Base-by-base conservation (phyloP, 2,888 invertebrate genomes). In the Cephalotes varians region DNA sequence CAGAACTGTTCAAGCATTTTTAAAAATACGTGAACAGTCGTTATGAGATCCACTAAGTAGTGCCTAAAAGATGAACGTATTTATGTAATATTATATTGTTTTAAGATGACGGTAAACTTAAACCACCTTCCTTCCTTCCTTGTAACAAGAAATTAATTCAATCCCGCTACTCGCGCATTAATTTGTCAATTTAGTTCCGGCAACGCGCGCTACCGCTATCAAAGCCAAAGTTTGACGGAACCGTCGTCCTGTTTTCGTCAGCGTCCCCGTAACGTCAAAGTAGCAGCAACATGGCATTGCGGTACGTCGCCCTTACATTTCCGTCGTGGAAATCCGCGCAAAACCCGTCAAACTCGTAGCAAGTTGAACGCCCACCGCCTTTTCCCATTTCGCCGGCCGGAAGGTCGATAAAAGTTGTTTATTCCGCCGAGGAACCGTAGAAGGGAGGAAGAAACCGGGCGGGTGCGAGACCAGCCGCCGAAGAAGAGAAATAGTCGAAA, bases 21-120 rank as follows among this genome's bases (percentile, higher is more conserved):
- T 83, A 99, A 94, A 94, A 98, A 99, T 84, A 98, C 95, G 94
- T 99, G 98, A 58, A 97, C 97, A 0, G 98, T 98, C 94, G 98
- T 98, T 9, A 99, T 95, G 79, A 99, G 95, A 95, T 99, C 99
- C 87, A 97, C 96, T 87, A 99, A 95, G 94, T 97, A 99, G 1
- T 96, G 95, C 92, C 98, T 98, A 12, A 56, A 79, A 69, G 12
- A 25, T 9, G 15, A 21, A 1, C 21, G 21, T 67, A 49, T 67
- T 25, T n/a, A 64, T 31, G n/a, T 76, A 49, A 47, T n/a, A n/a
- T 12, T 37, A 64, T 18, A 25, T 37, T 64, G 37, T 67, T 76
- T 76, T 51, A 67, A 21, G 21, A 15, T 73, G 82, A 82, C 72
- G 67, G 25, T 44, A 3, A 69, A 79, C 44, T 77, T 77, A 54